Percentiles rank a stretch among this genome's conserved stretches.
Evolutionary conservation across 2,888 invertebrate species (phyloP).

Genomic region (Eristalis pertinax): DNA sequence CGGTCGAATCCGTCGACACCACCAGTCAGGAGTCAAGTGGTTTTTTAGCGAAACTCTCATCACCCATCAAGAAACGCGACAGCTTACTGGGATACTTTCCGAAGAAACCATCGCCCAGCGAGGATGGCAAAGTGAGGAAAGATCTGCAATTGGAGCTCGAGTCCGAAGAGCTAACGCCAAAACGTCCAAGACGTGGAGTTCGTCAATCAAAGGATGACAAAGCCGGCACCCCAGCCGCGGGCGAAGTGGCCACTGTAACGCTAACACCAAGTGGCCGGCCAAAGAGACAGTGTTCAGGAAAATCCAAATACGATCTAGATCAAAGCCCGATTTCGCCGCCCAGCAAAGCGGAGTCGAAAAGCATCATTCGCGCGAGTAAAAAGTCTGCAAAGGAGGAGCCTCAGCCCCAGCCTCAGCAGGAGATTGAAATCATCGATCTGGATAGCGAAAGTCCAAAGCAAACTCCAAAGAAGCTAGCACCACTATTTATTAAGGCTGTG

Average conservation of each 20-base stretch:
- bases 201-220: constrained; percentile 27
- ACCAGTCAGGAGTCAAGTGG: constrained; percentile 78
- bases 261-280: constrained; percentile 75
- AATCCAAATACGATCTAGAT: constrained; percentile 79
- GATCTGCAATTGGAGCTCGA: neutral
- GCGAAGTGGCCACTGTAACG: constrained; percentile 35
- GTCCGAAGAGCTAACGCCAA: constrained; percentile 43
- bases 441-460: constrained; percentile 76
- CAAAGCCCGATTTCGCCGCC: constrained; percentile 74
- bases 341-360: constrained; percentile 69
- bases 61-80: constrained; percentile 84
- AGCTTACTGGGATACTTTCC: constrained; percentile 85
- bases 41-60: constrained; percentile 83
- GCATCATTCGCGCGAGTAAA: constrained; percentile 7
- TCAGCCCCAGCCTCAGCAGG: neutral
- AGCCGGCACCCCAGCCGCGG: constrained; percentile 15
- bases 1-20: constrained; percentile 32
- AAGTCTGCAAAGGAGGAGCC: constrained; percentile 31
- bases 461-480: constrained; percentile 84
- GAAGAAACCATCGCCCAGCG: constrained; percentile 79
- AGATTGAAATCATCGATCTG: constrained; percentile 76
- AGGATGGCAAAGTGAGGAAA: constrained; percentile 34
- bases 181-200: constrained; percentile 19
- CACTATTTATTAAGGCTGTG: constrained; percentile 85
- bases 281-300: constrained; percentile 78